Conservation (phyloP, 2,113 vertebrate genomes). For the Epinephelus fuscoguttatus region DNA sequence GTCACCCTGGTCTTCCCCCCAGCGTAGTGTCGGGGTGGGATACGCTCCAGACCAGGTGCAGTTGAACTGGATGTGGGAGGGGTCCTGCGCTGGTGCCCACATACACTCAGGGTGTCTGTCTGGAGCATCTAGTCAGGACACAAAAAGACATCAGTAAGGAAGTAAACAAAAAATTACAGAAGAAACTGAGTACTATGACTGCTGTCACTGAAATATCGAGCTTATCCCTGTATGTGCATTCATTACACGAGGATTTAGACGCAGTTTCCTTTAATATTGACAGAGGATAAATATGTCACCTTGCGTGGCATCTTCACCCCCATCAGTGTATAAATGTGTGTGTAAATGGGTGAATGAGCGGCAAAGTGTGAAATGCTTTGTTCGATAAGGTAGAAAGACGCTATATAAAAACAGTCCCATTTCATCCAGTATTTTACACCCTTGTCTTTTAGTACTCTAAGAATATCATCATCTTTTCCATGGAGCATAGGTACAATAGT, state of each 20-base stretch:
- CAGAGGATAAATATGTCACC: too few species aligned
- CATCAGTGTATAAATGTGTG: too few species aligned
- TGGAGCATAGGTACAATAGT: background rate
- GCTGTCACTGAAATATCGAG: background rate
- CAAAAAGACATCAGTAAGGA: slow-evolving; percentile 1
- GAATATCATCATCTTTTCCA: background rate
- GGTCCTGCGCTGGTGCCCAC: slow-evolving; percentile 55
- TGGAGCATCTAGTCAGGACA: slow-evolving; percentile 82
- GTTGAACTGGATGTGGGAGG: slow-evolving; percentile 79
- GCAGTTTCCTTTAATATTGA: background rate
- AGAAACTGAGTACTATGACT: background rate
- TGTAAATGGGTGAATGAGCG: too few species aligned
- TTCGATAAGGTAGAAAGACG: too few species aligned
- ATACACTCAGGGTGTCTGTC: slow-evolving; percentile 81
- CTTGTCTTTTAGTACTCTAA: too few species aligned
- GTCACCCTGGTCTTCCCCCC: slow-evolving; percentile 74
- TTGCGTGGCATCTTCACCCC: too few species aligned
- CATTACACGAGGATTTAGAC: background rate
- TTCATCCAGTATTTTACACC: background rate
- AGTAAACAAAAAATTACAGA: background rate
- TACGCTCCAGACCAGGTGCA: slow-evolving; percentile 91
- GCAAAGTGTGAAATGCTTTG: too few species aligned
- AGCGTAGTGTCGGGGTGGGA: slow-evolving; percentile 87
- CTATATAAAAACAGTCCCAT: background rate
- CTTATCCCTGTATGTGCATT: background rate